A percentile compares a stretch with the other conserved stretches of the same genome.
Conservation (phyloP, 1,140 invertebrate genomes). For the Solen grandis region DNA sequence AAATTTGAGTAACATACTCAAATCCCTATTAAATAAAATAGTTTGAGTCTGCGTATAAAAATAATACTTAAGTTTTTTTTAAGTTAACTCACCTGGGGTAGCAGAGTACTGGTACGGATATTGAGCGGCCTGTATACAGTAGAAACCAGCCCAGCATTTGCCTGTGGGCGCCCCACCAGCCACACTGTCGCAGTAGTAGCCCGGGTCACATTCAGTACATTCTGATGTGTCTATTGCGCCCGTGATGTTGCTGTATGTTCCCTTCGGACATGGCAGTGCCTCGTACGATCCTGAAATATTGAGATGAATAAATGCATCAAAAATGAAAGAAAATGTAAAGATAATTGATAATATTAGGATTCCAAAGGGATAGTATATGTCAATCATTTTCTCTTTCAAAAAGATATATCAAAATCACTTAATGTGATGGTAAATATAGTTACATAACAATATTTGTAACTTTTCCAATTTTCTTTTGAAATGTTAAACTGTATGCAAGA, state of each 20-base stretch:
- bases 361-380: no score
- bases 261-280: conserved; percentile 74
- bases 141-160: conserved; percentile 77
- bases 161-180: conserved; percentile 76
- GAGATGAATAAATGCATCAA: neutral
- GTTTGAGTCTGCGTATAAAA: no score
- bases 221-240: conserved; percentile 77
- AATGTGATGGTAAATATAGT: no score
- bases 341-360: neutral
- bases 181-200: conserved; percentile 77
- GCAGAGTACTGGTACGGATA: conserved; percentile 68
- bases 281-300: conserved; percentile 70
- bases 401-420: no score
- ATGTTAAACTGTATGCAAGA: no score
- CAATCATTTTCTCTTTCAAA: no score
- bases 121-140: conserved; percentile 72
- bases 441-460: no score
- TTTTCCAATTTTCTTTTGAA: no score
- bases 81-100: conserved; percentile 72
- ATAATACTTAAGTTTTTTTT: no score
- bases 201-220: conserved; percentile 76
- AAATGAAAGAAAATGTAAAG: neutral
- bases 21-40: no score
- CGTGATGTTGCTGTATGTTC: conserved; percentile 77
- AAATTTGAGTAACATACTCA: no score